Evolutionary conservation across 2,888 invertebrate species (phyloP).

Genomic region (Lepidocyrtinus sp.): DNA sequence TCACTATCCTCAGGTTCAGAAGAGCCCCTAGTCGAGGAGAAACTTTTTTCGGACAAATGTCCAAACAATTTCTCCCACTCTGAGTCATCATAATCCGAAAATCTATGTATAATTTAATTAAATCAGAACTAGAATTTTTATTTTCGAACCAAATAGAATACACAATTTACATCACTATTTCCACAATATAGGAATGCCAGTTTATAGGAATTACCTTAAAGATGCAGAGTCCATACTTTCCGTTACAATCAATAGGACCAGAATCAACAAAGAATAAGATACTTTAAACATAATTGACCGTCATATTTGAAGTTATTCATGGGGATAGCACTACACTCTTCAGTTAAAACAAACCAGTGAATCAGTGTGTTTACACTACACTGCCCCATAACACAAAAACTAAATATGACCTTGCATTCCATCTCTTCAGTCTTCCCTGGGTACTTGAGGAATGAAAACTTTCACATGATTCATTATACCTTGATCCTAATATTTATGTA

Average conservation of each 20-base stretch:
- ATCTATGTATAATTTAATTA: conserved; percentile 3
- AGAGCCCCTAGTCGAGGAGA: neutral
- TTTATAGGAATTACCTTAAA: neutral
- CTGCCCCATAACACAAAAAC: no score
- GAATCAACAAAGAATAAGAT: conserved; percentile 24
- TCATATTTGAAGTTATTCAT: conserved; percentile 2
- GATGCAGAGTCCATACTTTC: conserved; percentile 26
- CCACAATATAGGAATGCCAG: no score
- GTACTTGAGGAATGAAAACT: no score
- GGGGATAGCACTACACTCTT: neutral
- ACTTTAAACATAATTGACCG: conserved; percentile 41
- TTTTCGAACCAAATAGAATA: neutral
- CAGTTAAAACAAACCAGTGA: neutral
- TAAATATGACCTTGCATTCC: neutral
- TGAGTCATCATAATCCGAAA: conserved; percentile 25
- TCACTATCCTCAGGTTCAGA: neutral
- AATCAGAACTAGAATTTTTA: neutral
- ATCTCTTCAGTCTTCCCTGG: neutral
- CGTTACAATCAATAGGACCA: conserved; percentile 14
- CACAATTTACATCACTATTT: no score
- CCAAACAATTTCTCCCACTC: conserved; percentile 47
- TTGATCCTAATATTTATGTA: no score
- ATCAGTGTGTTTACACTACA: neutral
- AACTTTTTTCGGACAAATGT: conserved; percentile 20
- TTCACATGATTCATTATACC: no score